These are phyloP conservation scores for Coptodon bakossiorum DNA, from an alignment of 2,113 vertebrate genomes.

Conservation along the genomic window DNA sequence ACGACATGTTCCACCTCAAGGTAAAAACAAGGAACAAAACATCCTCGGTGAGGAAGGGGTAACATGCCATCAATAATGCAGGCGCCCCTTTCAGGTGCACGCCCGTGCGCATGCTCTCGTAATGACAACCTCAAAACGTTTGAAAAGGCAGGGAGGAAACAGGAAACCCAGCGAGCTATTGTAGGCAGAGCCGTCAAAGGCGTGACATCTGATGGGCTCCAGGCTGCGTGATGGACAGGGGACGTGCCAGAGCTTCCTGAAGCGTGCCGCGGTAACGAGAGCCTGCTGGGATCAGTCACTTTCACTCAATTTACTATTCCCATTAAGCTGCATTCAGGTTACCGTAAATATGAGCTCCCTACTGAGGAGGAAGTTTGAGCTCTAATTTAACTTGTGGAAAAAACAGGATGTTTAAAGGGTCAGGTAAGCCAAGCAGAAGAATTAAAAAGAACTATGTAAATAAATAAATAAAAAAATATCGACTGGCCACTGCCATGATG, in stretches of 20 bases:
- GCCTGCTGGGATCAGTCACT: not conserved
- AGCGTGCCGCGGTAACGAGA: not conserved
- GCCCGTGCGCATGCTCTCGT: not conserved
- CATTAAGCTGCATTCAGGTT: not conserved
- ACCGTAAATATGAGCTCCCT: not conserved
- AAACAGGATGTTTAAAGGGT: not conserved
- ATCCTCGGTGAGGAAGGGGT: not conserved
- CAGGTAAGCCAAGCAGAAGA: not conserved
- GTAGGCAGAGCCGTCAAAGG: not conserved
- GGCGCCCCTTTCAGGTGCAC: not conserved
- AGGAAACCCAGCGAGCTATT: not conserved
- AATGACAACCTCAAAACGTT: not conserved
- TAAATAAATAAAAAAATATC: not conserved
- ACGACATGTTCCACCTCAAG: not conserved
- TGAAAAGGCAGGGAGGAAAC: not conserved
- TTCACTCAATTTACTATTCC: not conserved
- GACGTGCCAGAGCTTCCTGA: not conserved
- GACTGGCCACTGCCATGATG: not conserved
- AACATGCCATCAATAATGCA: conserved; percentile 21
- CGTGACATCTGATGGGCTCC: not conserved
- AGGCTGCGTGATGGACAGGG: not conserved
- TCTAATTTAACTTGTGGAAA: not conserved
- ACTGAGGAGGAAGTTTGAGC: not conserved
- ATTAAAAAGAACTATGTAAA: not conserved
- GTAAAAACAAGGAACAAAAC: not conserved